phyloP scores from a whole-genome alignment of 2,113 vertebrate species.

The Chrysemys picta region DNA sequence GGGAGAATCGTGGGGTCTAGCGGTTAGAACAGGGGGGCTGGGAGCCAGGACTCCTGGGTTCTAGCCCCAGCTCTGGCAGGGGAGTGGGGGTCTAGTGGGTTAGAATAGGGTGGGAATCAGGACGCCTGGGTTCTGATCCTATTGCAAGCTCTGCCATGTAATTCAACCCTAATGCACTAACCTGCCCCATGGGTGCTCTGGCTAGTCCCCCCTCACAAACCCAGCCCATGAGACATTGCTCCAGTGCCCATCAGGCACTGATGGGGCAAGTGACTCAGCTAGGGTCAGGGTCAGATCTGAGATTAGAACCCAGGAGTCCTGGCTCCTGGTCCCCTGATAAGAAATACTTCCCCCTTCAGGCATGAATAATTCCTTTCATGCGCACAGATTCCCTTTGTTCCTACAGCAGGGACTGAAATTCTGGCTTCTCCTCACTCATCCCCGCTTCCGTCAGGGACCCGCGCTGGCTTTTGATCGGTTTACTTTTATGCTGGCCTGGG shows the following conservation, averaged over 20 bases:
- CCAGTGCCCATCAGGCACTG: background rate
- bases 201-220: background rate
- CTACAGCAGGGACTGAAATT: background rate
- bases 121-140: background rate
- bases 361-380: background rate
- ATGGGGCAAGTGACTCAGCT: background rate
- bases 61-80: too few relatives aligned
- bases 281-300: background rate
- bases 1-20: background rate
- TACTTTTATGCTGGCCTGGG: background rate
- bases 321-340: background rate
- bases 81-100: background rate
- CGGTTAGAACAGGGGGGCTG: background rate
- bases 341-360: too few relatives aligned
- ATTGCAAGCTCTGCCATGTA: background rate
- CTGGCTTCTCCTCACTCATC: background rate
- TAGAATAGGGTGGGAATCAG: background rate
- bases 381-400: background rate
- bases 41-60: background rate
- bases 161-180: background rate
- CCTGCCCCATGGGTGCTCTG: background rate
- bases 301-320: background rate
- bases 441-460: background rate
- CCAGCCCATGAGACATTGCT: background rate
- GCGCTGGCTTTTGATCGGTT: background rate